These are phyloP conservation scores for Andrena fulva DNA, from an alignment of 2,888 invertebrate species.

Conservation along the genomic window DNA sequence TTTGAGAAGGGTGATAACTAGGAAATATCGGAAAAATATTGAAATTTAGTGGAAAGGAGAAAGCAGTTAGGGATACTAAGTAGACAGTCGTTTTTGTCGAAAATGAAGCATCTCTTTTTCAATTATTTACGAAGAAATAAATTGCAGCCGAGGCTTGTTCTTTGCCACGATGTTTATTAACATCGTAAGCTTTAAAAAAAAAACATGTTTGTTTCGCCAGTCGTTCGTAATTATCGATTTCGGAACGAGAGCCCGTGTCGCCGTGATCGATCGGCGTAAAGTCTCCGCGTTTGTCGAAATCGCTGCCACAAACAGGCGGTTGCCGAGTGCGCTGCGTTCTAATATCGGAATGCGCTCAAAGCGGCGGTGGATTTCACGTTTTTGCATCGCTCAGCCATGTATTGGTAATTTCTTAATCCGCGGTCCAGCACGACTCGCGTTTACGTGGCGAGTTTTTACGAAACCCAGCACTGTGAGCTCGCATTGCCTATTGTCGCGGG, in stretches of 20 bases:
- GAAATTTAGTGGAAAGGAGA: no score
- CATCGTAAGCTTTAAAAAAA: no score
- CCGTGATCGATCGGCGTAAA: slow-evolving; percentile 48
- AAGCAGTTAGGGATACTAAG: no score
- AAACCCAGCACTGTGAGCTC: background rate
- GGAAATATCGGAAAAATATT: no score
- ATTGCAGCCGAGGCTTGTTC: no score
- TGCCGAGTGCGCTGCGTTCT: background rate
- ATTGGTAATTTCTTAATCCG: slow-evolving; percentile 28
- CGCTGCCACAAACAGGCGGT: background rate
- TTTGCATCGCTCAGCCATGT: background rate
- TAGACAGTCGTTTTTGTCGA: no score
- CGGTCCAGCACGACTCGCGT: background rate
- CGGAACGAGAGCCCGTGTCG: slow-evolving; percentile 39
- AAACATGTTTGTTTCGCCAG: no score
- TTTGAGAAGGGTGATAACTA: no score
- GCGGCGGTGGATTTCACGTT: slow-evolving; percentile 28
- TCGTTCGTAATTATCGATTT: slow-evolving; percentile 36
- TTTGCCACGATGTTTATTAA: no score
- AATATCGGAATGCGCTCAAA: slow-evolving; percentile 26
- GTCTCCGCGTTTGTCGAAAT: slow-evolving; percentile 36
- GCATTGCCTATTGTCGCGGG: background rate
- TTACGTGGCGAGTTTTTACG: background rate
- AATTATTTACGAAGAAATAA: no score
- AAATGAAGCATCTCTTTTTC: no score